Conservation (phyloP, 2,888 invertebrate genomes). For the Drosophila macrospina region DNA sequence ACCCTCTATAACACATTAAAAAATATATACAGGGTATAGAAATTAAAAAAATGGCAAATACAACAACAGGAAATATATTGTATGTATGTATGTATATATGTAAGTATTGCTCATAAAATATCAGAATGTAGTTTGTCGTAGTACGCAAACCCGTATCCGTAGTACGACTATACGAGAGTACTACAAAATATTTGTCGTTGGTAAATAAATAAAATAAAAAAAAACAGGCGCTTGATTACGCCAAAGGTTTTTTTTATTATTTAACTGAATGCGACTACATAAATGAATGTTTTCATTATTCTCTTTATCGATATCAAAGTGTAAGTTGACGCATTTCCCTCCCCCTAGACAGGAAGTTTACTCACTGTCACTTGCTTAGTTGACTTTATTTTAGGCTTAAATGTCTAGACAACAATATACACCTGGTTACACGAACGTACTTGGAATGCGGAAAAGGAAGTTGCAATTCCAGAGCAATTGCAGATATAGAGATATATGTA, state of each 20-base stretch:
- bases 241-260: conserved; percentile 29
- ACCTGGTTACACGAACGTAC: not conserved
- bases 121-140: conserved; percentile 10
- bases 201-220: conserved; percentile 33
- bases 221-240: conserved; percentile 39
- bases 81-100: conserved; percentile 18
- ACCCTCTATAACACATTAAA: not conserved
- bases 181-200: conserved; percentile 42
- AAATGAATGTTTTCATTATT: conserved; percentile 39
- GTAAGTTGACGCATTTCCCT: conserved; percentile 37
- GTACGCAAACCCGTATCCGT: conserved; percentile 15
- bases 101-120: conserved; percentile 43
- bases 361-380: conserved; percentile 20
- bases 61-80: conserved; percentile 65
- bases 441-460: conserved; percentile 31
- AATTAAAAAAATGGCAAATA: not conserved
- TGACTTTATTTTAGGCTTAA: conserved; percentile 15
- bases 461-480: too few relatives aligned
- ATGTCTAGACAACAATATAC: conserved; percentile 28
- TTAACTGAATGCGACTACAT: conserved; percentile 20
- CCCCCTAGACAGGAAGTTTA: conserved; percentile 43
- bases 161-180: too few relatives aligned
- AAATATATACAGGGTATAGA: not conserved
- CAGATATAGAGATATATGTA: too few relatives aligned
- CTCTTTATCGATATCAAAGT: conserved; percentile 37